Conservation (phyloP, 2,113 vertebrate genomes). For the Thamnophis sirtalis region DNA sequence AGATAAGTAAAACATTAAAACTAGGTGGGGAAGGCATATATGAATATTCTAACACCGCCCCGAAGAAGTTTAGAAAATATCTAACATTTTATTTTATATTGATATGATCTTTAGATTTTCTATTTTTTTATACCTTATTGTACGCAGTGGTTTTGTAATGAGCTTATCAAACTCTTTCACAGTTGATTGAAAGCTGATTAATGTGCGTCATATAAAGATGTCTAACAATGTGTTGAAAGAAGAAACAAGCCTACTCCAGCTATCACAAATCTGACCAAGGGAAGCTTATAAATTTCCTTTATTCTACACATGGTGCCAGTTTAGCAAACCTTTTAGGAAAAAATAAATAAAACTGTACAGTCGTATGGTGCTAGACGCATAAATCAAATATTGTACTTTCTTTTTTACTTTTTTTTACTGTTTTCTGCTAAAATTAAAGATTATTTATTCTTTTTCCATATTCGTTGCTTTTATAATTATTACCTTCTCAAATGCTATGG, state of each 20-base stretch:
- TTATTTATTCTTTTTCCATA: neutral
- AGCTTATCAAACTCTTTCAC: neutral
- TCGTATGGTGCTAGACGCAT: neutral
- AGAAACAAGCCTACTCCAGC: neutral
- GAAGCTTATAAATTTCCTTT: neutral
- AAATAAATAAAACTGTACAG: neutral
- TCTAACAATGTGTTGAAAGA: neutral
- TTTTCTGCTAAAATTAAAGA: neutral
- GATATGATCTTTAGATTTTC: neutral
- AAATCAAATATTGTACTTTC: neutral
- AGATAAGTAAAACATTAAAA: neutral
- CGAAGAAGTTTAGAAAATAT: neutral
- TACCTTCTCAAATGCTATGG: neutral
- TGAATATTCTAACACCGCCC: neutral
- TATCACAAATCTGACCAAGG: neutral
- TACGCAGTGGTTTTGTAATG: neutral
- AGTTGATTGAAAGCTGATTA: neutral
- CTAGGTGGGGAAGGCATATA: neutral
- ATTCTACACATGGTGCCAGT: neutral
- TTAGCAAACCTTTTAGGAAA: neutral
- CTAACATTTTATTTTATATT: neutral
- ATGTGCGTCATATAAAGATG: neutral
- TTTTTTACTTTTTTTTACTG: neutral
- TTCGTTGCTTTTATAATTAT: constrained; percentile 8
- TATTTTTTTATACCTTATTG: neutral